A percentile compares a stretch with the other conserved stretches of the same genome.
phyloP scores from a whole-genome alignment of 2,888 invertebrate genomes.

The Drosophila subsilvestris region DNA sequence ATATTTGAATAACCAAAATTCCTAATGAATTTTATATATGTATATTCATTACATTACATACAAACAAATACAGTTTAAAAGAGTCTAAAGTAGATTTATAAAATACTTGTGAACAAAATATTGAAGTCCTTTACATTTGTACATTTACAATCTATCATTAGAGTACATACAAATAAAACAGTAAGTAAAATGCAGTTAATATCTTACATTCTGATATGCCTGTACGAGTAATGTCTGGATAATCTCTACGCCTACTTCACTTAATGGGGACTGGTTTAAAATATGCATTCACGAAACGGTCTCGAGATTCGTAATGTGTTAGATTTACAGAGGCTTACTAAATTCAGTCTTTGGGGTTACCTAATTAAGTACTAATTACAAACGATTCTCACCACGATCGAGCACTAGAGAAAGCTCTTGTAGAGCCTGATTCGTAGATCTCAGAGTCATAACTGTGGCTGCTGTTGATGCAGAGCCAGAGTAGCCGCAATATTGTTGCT shows the following conservation, averaged over 20 bases:
- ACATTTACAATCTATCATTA: conserved; percentile 42
- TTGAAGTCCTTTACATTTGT: conserved; percentile 70
- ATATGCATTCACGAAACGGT: conserved; percentile 22
- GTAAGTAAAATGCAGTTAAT: background rate
- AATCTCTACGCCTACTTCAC: background rate
- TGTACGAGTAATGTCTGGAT: background rate
- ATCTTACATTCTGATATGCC: conserved; percentile 19
- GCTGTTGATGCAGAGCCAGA: conserved; percentile 78
- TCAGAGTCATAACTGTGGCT: conserved; percentile 84
- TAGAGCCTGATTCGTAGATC: conserved; percentile 83
- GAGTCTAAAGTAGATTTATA: conserved; percentile 4
- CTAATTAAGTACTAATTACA: conserved; percentile 35
- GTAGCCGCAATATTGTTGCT: conserved; percentile 66
- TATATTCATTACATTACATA: conserved; percentile 15
- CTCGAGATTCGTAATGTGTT: conserved; percentile 48
- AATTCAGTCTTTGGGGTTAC: conserved; percentile 72
- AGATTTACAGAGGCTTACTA: conserved; percentile 59
- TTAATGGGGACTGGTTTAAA: conserved; percentile 26
- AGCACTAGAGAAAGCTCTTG: conserved; percentile 82
- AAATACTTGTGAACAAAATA: conserved; percentile 42
- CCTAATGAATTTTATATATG: conserved; percentile 1
- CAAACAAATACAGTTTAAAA: conserved; percentile 9
- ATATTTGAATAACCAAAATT: too few relatives aligned
- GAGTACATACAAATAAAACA: conserved; percentile 6
- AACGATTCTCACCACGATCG: conserved; percentile 6